These are phyloP conservation scores for Nesometra sesokonis DNA, from an alignment of 35 echinoderm and acorn worm genomes.

Conservation along the genomic window DNA sequence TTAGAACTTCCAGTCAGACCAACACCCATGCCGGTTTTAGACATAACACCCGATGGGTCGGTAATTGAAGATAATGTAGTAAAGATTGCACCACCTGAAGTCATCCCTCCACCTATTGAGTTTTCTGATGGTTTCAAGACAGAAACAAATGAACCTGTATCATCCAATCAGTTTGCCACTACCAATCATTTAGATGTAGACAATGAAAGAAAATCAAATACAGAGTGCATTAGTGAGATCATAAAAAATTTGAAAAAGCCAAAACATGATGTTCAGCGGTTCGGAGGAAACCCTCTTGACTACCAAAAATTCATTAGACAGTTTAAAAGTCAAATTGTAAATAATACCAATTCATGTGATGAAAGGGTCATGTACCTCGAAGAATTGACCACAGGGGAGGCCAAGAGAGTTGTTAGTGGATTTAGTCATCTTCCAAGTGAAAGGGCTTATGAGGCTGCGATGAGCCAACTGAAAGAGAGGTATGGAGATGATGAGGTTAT, in stretches of 20 bases:
- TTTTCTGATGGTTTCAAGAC: too few species aligned
- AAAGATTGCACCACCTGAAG: too few species aligned
- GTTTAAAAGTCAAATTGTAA: slow-evolving; percentile 17
- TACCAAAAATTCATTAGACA: slow-evolving; percentile 7
- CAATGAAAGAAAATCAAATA: too few species aligned
- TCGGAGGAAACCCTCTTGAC: slow-evolving; percentile 10
- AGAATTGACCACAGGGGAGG: slow-evolving; percentile 10
- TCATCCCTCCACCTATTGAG: too few species aligned
- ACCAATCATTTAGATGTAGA: too few species aligned
- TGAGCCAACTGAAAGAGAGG: not conserved
- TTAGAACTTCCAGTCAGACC: too few species aligned
- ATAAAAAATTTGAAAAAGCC: slow-evolving; percentile 10
- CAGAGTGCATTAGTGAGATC: not conserved
- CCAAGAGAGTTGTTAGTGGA: not conserved
- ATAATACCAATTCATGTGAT: slow-evolving; percentile 1
- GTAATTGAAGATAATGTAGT: too few species aligned
- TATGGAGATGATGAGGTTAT: slow-evolving; percentile 13
- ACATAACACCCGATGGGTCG: too few species aligned
- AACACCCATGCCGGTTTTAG: too few species aligned
- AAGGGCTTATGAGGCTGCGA: not conserved
- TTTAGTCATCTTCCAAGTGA: not conserved
- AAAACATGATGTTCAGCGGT: not conserved
- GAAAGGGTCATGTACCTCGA: slow-evolving; percentile 15
- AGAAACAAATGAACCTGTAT: too few species aligned
- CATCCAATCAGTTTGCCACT: too few species aligned